A percentile compares a stretch with the other conserved stretches of the same genome.
Evolutionary conservation across 2,888 invertebrate species (phyloP).

Genomic region (Amphimallon solstitiale): DNA sequence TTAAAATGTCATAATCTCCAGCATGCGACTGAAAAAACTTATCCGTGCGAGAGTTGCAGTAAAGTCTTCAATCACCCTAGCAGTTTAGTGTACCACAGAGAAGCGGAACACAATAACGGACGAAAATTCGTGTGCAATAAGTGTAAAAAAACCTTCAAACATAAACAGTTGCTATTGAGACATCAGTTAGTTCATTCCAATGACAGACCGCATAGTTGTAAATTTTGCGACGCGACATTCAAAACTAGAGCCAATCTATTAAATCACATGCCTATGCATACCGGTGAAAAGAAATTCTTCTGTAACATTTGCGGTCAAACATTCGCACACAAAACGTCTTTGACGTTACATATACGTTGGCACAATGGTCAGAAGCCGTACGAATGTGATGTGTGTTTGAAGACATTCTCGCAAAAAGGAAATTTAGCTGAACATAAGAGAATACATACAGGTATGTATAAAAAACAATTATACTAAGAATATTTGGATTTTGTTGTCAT

Average conservation of each 20-base stretch:
- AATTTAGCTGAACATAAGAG: conserved; percentile 81
- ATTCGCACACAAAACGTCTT: conserved; percentile 81
- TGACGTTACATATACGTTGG: conserved; percentile 78
- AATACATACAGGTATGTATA: conserved; percentile 70
- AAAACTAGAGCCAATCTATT: conserved; percentile 78
- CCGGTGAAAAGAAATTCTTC: conserved; percentile 75
- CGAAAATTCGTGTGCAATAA: conserved; percentile 78
- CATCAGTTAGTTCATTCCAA: conserved; percentile 85
- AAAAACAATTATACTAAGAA: no score
- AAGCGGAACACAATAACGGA: conserved; percentile 72
- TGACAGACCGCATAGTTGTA: conserved; percentile 72
- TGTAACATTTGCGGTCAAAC: conserved; percentile 71
- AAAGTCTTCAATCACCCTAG: conserved; percentile 78
- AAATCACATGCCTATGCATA: conserved; percentile 78
- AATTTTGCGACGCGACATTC: conserved; percentile 70
- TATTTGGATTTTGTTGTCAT: no score
- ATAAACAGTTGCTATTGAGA: conserved; percentile 76
- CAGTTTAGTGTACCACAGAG: conserved; percentile 79
- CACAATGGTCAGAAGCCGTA: conserved; percentile 77
- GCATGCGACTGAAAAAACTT: conserved; percentile 65
- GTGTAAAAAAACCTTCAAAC: conserved; percentile 80
- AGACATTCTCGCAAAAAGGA: conserved; percentile 80
- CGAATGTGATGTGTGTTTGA: conserved; percentile 74
- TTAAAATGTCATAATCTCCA: conserved; percentile 68
- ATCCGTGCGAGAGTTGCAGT: conserved; percentile 75